phyloP scores from a whole-genome alignment of 1,140 invertebrate species.

The Octopus sinensis region DNA sequence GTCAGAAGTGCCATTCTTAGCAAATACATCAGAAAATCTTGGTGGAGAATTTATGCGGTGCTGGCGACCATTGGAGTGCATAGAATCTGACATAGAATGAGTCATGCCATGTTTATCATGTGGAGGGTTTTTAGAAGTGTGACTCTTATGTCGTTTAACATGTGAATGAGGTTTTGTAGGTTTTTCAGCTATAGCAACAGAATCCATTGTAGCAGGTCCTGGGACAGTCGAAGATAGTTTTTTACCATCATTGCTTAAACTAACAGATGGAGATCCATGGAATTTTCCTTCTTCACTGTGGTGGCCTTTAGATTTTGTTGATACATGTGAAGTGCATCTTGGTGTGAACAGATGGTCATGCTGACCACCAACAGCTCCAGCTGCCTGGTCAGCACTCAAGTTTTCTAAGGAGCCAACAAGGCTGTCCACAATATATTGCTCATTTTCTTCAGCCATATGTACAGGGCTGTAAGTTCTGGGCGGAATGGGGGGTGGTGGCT shows the following conservation, averaged over 20 bases:
- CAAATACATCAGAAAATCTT: conserved; percentile 17
- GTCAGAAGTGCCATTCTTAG: background rate
- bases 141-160: conserved; percentile 11
- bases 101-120: conserved; percentile 22
- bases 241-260: background rate
- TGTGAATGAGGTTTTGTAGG: conserved; percentile 9
- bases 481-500: conserved; percentile 41
- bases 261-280: background rate
- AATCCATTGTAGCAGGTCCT: conserved; percentile 30
- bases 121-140: background rate
- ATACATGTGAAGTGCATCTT: background rate
- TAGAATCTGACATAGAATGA: conserved; percentile 18
- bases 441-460: conserved; percentile 31
- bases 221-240: conserved; percentile 21
- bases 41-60: conserved; percentile 20
- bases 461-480: conserved; percentile 51
- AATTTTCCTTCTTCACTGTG: background rate
- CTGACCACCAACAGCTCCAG: conserved; percentile 16
- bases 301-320: background rate
- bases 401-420: conserved; percentile 37
- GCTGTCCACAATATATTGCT: conserved; percentile 43
- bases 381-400: conserved; percentile 26
- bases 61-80: conserved; percentile 14
- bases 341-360: background rate
- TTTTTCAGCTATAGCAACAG: conserved; percentile 21